Evolutionary conservation across 2,888 invertebrate genomes (phyloP).

Genomic region (Deilephila elpenor): DNA sequence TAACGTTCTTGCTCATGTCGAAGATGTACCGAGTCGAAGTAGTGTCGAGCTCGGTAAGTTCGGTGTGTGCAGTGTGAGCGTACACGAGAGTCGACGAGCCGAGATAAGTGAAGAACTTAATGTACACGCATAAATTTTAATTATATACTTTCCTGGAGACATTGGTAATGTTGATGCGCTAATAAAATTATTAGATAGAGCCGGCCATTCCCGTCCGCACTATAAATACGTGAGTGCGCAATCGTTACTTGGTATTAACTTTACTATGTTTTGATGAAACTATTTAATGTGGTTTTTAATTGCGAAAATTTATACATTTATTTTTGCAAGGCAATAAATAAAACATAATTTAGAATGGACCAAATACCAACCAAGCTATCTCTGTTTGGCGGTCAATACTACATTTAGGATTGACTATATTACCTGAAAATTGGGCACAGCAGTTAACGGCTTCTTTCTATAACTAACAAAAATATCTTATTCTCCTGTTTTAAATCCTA

Average conservation of each 20-base stretch:
- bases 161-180: constrained; percentile 56
- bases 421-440: too few relatives aligned
- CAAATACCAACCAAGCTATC: neutral
- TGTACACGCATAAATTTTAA: constrained; percentile 65
- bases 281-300: neutral
- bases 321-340: neutral
- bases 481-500: too few relatives aligned
- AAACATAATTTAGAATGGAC: neutral
- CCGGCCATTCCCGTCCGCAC: constrained; percentile 11
- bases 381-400: neutral
- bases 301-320: neutral
- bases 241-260: constrained; percentile 22
- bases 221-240: constrained; percentile 26
- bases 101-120: constrained; percentile 61
- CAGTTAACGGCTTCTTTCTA: too few relatives aligned
- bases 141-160: constrained; percentile 57
- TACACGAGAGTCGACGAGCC: constrained; percentile 47
- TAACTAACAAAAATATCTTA: too few relatives aligned
- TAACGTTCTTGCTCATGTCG: constrained; percentile 45
- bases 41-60: neutral
- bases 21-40: constrained; percentile 38
- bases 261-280: neutral
- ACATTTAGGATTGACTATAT: neutral
- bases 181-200: constrained; percentile 49
- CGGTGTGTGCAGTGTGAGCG: neutral